phyloP scores from a whole-genome alignment of 2,888 invertebrate genomes.

The Stenodema calcarata region DNA sequence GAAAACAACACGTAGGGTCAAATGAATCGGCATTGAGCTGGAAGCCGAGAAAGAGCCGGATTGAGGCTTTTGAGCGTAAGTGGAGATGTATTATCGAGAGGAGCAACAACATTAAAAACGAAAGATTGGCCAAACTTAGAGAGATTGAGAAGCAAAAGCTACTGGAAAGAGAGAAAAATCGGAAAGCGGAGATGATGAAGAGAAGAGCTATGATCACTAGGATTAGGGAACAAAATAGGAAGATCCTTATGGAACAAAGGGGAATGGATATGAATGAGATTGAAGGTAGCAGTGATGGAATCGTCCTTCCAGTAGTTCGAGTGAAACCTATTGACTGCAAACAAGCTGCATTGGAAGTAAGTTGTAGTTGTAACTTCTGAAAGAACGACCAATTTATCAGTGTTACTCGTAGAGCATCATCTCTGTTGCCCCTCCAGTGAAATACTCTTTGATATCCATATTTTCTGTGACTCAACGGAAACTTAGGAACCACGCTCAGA shows the following conservation, averaged over 20 bases:
- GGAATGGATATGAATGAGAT: neutral
- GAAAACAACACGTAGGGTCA: neutral
- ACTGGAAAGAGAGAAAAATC: neutral
- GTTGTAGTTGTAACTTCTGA: no score
- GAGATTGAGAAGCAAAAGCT: neutral
- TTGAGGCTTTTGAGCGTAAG: neutral
- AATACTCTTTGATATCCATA: no score
- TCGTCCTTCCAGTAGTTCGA: neutral
- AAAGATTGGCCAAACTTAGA: neutral
- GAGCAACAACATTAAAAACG: neutral
- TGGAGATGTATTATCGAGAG: neutral
- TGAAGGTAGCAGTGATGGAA: neutral
- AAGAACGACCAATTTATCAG: no score
- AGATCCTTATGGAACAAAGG: neutral
- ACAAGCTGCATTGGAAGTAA: neutral
- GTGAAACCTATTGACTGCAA: neutral
- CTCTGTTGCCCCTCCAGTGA: no score
- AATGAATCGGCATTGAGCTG: neutral
- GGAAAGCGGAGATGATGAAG: neutral
- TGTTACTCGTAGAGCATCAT: no score
- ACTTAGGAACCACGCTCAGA: no score
- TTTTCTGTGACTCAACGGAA: no score
- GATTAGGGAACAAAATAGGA: neutral
- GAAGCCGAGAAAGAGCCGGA: neutral
- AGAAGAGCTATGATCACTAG: neutral